Percentiles rank a stretch among this genome's conserved stretches.
Conservation (phyloP, 1,140 invertebrate species). For the Bombus superbus region DNA sequence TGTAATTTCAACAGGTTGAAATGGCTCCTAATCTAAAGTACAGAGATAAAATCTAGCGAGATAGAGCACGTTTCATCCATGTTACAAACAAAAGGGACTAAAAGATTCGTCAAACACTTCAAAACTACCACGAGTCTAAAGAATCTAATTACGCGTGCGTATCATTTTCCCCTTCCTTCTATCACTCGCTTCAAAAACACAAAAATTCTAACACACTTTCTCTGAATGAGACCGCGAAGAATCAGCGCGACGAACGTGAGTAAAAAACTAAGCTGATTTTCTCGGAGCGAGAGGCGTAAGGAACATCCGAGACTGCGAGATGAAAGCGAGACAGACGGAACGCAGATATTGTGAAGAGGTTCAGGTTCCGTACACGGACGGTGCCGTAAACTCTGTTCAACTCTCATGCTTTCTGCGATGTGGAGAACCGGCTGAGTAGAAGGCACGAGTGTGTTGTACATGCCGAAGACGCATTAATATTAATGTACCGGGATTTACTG, state of each 20-base stretch:
- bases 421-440: constrained; percentile 29
- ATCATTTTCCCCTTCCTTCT: no score
- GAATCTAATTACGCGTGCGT: background rate
- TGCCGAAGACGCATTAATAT: constrained; percentile 78
- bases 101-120: background rate
- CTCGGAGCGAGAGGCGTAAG: background rate
- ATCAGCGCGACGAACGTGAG: background rate
- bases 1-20: no score
- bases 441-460: constrained; percentile 54
- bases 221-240: background rate
- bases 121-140: background rate
- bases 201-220: background rate
- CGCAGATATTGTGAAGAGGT: constrained; percentile 59
- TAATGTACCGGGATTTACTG: constrained; percentile 76
- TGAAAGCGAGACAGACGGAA: constrained; percentile 2
- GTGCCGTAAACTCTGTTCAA: constrained; percentile 65
- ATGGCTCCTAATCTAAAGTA: no score
- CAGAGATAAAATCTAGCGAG: background rate
- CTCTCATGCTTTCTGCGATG: constrained; percentile 63
- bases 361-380: constrained; percentile 47
- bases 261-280: background rate
- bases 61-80: background rate
- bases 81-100: background rate
- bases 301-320: background rate
- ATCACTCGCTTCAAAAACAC: no score